Evolutionary conservation across 1,140 invertebrate species (phyloP).

Genomic region (Chymomyza costata): DNA sequence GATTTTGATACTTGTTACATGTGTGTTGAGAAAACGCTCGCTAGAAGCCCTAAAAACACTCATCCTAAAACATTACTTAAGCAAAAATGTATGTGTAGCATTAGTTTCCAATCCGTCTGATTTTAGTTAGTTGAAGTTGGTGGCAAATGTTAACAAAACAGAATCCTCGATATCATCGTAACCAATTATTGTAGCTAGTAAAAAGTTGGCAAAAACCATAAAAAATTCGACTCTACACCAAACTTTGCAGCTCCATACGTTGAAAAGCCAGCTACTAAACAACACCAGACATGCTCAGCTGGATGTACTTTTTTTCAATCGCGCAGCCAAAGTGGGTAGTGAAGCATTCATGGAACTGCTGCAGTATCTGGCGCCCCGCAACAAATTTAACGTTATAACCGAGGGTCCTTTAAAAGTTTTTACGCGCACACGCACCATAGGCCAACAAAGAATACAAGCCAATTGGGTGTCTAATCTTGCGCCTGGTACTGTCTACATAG

Average conservation of each 20-base stretch:
- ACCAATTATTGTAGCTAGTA: too few species aligned
- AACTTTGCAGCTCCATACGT: slow-evolving; percentile 47
- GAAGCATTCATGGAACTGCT: slow-evolving; percentile 91
- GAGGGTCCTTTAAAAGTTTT: slow-evolving; percentile 1
- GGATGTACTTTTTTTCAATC: slow-evolving; percentile 84
- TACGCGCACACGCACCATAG: slow-evolving; percentile 1
- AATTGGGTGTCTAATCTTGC: slow-evolving; percentile 36
- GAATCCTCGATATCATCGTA: too few species aligned
- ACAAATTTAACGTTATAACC: slow-evolving; percentile 32
- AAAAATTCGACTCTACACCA: too few species aligned
- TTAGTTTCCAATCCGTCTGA: too few species aligned
- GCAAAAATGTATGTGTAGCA: too few species aligned
- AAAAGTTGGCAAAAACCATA: too few species aligned
- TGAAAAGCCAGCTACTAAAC: slow-evolving; percentile 79
- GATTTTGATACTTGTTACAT: too few species aligned
- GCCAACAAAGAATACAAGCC: slow-evolving; percentile 30
- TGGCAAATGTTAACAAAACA: too few species aligned
- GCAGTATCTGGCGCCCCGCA: slow-evolving; percentile 76
- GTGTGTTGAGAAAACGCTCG: too few species aligned
- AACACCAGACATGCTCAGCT: slow-evolving; percentile 83
- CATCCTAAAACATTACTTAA: too few species aligned
- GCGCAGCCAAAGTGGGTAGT: slow-evolving; percentile 90
- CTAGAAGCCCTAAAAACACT: too few species aligned
- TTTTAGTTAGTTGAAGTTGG: too few species aligned
- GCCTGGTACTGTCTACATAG: slow-evolving; percentile 53